phyloP scores from a whole-genome alignment of 2,113 vertebrate genomes.

The Etheostoma cragini region DNA sequence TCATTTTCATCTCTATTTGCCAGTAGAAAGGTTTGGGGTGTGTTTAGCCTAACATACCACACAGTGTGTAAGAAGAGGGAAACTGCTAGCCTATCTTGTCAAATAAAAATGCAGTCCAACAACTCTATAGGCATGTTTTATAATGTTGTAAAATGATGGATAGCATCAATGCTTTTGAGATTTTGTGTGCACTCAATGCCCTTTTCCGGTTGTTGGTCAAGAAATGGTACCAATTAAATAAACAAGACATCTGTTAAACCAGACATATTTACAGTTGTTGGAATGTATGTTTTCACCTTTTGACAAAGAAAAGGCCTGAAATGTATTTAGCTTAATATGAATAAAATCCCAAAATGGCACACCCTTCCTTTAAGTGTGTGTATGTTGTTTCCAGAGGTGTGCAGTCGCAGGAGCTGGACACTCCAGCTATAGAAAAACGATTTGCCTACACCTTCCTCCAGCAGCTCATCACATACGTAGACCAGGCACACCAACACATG shows the following conservation, averaged over 20 bases:
- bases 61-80: neutral
- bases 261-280: neutral
- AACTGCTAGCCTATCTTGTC: neutral
- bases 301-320: neutral
- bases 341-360: neutral
- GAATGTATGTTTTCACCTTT: neutral
- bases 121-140: neutral
- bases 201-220: too few species aligned
- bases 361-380: neutral
- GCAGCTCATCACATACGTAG: slow-evolving; percentile 94
- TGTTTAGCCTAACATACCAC: neutral
- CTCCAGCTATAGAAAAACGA: slow-evolving; percentile 95
- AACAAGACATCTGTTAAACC: neutral
- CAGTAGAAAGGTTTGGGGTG: too few species aligned
- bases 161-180: neutral
- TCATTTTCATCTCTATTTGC: neutral
- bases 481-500: slow-evolving; percentile 94
- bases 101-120: neutral
- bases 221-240: neutral
- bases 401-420: slow-evolving; percentile 93
- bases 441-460: slow-evolving; percentile 97
- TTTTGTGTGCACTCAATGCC: neutral
- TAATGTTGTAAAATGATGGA: neutral
- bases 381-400: slow-evolving; percentile 84
- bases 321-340: neutral